phyloP scores from a whole-genome alignment of 2,888 invertebrate genomes.

The Ganaspis brasiliensis region DNA sequence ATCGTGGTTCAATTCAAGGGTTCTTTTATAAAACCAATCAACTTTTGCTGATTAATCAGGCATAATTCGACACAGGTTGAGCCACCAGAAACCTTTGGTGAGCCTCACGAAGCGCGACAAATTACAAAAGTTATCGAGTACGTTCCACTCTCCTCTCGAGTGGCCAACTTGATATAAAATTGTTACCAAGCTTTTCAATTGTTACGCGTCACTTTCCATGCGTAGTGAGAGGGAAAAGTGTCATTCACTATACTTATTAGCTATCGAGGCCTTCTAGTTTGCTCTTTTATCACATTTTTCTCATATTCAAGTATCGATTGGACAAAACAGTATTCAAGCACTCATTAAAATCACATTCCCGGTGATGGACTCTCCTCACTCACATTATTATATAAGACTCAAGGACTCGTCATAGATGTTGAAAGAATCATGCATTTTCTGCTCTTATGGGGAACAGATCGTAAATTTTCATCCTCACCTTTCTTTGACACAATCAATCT shows the following conservation, averaged over 20 bases:
- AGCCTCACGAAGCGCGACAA: conserved; percentile 21
- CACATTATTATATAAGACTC: conserved; percentile 2
- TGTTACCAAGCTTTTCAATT: too few relatives aligned
- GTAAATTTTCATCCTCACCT: not conserved
- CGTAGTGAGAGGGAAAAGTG: too few relatives aligned
- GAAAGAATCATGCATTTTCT: conserved; percentile 21
- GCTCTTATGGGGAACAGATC: not conserved
- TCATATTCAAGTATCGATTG: not conserved
- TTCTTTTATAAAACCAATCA: not conserved
- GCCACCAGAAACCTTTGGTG: not conserved
- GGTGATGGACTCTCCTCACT: not conserved
- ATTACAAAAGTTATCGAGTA: too few relatives aligned
- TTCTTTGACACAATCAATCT: not conserved
- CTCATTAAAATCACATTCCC: not conserved
- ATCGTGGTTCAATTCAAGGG: conserved; percentile 18
- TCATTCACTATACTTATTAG: too few relatives aligned
- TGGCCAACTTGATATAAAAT: too few relatives aligned
- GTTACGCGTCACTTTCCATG: too few relatives aligned
- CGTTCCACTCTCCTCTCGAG: too few relatives aligned
- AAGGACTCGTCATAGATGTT: conserved; percentile 23
- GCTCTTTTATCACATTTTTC: not conserved
- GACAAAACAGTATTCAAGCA: not conserved
- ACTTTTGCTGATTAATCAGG: not conserved
- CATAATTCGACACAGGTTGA: conserved; percentile 8
- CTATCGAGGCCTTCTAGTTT: not conserved